phyloP scores from a whole-genome alignment of 92 coral and sea anemone species.

The Montipora capitata region DNA sequence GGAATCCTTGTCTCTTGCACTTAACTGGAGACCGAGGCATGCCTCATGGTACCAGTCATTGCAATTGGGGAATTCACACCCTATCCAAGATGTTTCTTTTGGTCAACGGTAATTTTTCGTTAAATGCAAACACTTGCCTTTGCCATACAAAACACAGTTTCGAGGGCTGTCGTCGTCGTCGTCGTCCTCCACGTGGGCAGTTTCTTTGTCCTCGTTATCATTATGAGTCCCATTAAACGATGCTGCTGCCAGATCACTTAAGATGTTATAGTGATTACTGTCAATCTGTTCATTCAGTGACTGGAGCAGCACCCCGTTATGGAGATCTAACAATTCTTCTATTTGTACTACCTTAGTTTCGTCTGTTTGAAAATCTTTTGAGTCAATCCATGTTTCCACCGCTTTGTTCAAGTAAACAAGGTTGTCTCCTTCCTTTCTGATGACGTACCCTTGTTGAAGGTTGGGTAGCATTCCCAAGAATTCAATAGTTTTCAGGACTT shows the following conservation, averaged over 20 bases:
- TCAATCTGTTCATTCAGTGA: constrained; percentile 18
- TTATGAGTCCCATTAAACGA: not conserved
- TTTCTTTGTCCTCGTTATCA: constrained; percentile 4
- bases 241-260: constrained; percentile 31
- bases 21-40: constrained; percentile 50
- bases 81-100: constrained; percentile 62
- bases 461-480: constrained; percentile 53
- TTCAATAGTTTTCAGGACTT: constrained; percentile 45
- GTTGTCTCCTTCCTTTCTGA: constrained; percentile 40
- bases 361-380: constrained; percentile 35
- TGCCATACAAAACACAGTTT: constrained; percentile 33
- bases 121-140: constrained; percentile 36
- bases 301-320: constrained; percentile 23
- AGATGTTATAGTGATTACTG: constrained; percentile 5
- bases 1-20: constrained; percentile 5
- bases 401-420: constrained; percentile 27
- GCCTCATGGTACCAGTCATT: constrained; percentile 52
- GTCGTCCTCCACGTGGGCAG: constrained; percentile 10
- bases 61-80: constrained; percentile 63
- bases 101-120: constrained; percentile 28
- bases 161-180: constrained; percentile 32
- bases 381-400: constrained; percentile 35
- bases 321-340: constrained; percentile 7
- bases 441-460: constrained; percentile 20
- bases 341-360: constrained; percentile 33